These are phyloP conservation scores for Parazoanthus atlanticus DNA, from an alignment of 92 coral and sea anemone species.

Conservation along the genomic window DNA sequence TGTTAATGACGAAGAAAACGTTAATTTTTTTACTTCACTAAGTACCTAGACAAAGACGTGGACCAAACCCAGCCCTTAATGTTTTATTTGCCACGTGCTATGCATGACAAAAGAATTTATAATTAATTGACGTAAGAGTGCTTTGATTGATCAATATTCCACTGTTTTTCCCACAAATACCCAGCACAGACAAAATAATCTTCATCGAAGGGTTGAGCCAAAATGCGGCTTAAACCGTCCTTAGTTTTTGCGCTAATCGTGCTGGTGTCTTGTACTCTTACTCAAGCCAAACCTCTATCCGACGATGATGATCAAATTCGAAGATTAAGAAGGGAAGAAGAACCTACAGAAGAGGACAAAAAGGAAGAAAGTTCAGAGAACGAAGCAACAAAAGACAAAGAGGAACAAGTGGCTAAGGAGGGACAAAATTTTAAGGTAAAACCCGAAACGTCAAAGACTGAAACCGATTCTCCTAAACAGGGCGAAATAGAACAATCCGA, in stretches of 20 bases:
- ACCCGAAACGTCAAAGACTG: slow-evolving; percentile 7
- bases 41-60: not conserved
- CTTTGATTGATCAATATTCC: slow-evolving; percentile 31
- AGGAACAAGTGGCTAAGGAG: slow-evolving; percentile 23
- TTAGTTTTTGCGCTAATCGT: slow-evolving; percentile 56
- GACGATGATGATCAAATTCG: slow-evolving; percentile 59
- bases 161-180: slow-evolving; percentile 36
- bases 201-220: slow-evolving; percentile 64
- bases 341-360: slow-evolving; percentile 30
- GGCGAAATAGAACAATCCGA: slow-evolving; percentile 28
- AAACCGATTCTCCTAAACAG: slow-evolving; percentile 15
- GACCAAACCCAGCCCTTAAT: slow-evolving; percentile 47
- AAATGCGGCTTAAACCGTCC: slow-evolving; percentile 73
- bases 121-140: slow-evolving; percentile 75
- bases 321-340: slow-evolving; percentile 29
- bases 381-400: slow-evolving; percentile 29
- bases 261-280: slow-evolving; percentile 46
- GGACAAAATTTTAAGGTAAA: not conserved
- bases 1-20: not conserved
- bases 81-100: slow-evolving; percentile 85
- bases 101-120: slow-evolving; percentile 82
- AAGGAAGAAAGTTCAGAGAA: slow-evolving; percentile 33
- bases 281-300: slow-evolving; percentile 69
- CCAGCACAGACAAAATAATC: slow-evolving; percentile 57
- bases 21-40: not conserved